Evolutionary conservation across 2,797 vertebrate species (phyloP).

Genomic region (Chaetophractus vellerosus): DNA sequence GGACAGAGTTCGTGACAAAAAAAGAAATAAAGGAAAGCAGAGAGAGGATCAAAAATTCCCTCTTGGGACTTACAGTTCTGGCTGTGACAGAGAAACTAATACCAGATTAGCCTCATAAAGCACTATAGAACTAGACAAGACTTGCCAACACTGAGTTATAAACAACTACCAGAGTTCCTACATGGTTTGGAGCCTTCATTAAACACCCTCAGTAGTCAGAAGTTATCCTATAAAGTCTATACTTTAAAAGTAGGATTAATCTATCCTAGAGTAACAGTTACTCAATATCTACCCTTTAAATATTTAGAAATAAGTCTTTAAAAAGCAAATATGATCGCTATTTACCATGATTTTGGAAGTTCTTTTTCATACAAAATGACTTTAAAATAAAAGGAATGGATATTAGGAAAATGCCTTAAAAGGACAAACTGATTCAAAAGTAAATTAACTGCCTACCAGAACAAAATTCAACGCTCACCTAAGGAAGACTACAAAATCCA

Average conservation of each 20-base stretch:
- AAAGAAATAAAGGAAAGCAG: neutral
- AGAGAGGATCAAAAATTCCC: neutral
- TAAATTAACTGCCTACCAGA: conserved; percentile 17
- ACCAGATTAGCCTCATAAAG: neutral
- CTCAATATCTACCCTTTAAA: neutral
- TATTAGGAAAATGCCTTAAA: conserved; percentile 6
- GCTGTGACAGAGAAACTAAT: neutral
- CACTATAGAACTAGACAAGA: neutral
- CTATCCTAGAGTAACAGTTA: neutral
- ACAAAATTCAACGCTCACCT: conserved; percentile 1
- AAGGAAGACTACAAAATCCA: neutral
- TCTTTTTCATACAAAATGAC: conserved; percentile 39
- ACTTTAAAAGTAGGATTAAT: neutral
- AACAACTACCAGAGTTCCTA: neutral
- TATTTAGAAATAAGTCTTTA: conserved; percentile 10
- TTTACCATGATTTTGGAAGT: conserved; percentile 42
- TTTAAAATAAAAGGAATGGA: conserved; percentile 36
- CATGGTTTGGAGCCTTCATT: neutral
- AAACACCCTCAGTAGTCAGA: neutral
- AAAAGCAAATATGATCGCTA: neutral
- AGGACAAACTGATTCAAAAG: neutral
- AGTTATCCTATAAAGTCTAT: neutral
- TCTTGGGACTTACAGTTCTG: neutral
- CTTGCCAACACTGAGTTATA: neutral
- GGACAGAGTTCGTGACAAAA: neutral